phyloP scores from a whole-genome alignment of 2,888 invertebrate genomes.

The Rutpela maculata region DNA sequence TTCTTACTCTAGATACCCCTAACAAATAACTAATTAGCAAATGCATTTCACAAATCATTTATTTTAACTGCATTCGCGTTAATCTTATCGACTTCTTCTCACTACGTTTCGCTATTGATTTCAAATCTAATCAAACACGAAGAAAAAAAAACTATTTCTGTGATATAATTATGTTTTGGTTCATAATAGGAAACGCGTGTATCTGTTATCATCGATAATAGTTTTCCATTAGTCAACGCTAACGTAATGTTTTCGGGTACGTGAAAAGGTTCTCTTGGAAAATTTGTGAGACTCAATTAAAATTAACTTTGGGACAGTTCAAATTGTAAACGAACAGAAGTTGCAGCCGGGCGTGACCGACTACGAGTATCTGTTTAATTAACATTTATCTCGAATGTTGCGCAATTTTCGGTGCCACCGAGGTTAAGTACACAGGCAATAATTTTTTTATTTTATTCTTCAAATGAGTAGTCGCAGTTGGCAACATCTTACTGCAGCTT shows the following conservation, averaged over 20 bases:
- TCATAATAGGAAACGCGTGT: not conserved
- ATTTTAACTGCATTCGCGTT: not conserved
- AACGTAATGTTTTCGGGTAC: conserved; percentile 35
- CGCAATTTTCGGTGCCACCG: no score
- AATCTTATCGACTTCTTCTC: not conserved
- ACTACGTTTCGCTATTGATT: not conserved
- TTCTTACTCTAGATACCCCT: not conserved
- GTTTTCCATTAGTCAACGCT: conserved; percentile 26
- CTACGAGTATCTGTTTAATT: no score
- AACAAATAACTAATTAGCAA: not conserved
- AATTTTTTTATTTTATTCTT: no score
- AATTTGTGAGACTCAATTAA: no score
- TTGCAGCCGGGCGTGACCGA: no score
- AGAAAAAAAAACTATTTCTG: not conserved
- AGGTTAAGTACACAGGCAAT: no score
- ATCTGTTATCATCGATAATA: not conserved
- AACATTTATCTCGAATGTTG: no score
- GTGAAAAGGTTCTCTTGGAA: no score
- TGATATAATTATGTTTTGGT: not conserved
- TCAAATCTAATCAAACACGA: not conserved
- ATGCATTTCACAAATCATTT: not conserved
- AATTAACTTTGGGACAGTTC: no score
- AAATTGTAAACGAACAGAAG: no score
- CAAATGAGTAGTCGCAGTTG: no score
- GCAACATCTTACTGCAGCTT: no score